Percentiles rank a stretch among this genome's conserved stretches.
These are phyloP conservation scores for Sphaerophoria taeniata DNA, from an alignment of 2,888 invertebrate genomes.

Conservation along the genomic window DNA sequence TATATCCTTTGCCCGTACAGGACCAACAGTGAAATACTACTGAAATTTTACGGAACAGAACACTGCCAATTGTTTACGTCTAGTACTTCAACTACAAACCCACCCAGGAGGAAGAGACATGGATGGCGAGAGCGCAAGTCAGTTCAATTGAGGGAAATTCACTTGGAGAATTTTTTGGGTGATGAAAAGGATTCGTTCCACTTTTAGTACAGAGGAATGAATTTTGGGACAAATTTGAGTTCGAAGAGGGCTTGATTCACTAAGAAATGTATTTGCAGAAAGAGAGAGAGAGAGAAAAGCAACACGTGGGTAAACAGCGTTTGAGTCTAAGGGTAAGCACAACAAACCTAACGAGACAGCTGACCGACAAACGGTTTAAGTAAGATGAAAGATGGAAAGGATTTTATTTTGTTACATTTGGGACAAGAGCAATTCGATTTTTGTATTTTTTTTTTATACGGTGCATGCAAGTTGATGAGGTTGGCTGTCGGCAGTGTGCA, in stretches of 20 bases:
- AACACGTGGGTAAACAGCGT: slow-evolving; percentile 70
- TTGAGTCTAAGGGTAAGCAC: slow-evolving; percentile 32
- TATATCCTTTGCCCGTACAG: slow-evolving; percentile 62
- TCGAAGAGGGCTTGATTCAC: neutral
- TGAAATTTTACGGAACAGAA: slow-evolving; percentile 38
- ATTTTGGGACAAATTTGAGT: slow-evolving; percentile 51
- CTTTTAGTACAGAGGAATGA: slow-evolving; percentile 18
- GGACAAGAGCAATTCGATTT: no score
- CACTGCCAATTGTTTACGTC: slow-evolving; percentile 63
- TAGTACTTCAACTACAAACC: neutral
- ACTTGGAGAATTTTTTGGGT: slow-evolving; percentile 35
- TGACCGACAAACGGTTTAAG: slow-evolving; percentile 38
- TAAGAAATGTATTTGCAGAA: neutral
- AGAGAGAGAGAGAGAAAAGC: slow-evolving; percentile 9
- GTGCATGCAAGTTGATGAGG: no score
- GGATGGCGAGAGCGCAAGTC: slow-evolving; percentile 37
- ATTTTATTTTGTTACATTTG: no score
- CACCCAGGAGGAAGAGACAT: neutral
- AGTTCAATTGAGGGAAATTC: slow-evolving; percentile 9
- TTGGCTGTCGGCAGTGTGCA: no score
- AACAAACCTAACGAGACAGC: slow-evolving; percentile 52
- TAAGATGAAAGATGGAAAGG: neutral
- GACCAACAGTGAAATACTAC: slow-evolving; percentile 71
- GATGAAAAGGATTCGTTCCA: slow-evolving; percentile 5
- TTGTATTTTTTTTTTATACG: no score